Evolutionary conservation across 2,888 invertebrate genomes (phyloP), one percentile per base, ranked within the genome.

Genomic region (Danaus chrysippus): DNA sequence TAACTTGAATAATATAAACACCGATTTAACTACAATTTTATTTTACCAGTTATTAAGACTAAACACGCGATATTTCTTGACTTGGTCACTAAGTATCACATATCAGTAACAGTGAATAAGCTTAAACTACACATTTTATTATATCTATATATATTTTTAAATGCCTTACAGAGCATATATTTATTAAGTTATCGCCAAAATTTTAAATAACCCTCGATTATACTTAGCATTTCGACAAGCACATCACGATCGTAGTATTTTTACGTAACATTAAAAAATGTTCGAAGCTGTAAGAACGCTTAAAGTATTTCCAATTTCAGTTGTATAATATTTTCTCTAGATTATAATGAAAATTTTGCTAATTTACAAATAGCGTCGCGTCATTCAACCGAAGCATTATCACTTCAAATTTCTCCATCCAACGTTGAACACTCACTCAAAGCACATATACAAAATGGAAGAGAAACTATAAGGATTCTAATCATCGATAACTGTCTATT

Each of bases 51-150:
- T 13, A 46, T 46, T 9, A 13, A 46, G 6, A 46, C 23, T 46
- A 46, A 46, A 17, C 13, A 42, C 42, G 44, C 44, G 46, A 17
- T 49, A 46, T 60, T 10, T 53, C 43, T 46, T 44, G 56, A 59
- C 59, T 59, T 63, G 44, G 59, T 63, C 59, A 63, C 46, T 63
- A 63, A 56, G 56, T 59, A 63, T 59, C 52, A 56, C 59, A 63
- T 59, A 59, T 12, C 23, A 13, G 59, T 63, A 63, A 59, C 59
- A 63, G 53, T 56, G 43, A 53, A 44, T 56, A 63, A 15, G 15
- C 49, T 17, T 13, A 49, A 15, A 49, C 49, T 49, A 49, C 9
- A 17, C 10, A 10, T 49, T 10, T 17, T 10, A 17, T 17, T 17
- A 49, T 17, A 49, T 49, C 17, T 3, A 17, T 49, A 15, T 17